Percentiles rank a stretch among this genome's conserved stretches.
Evolutionary conservation across 2,113 vertebrate species (phyloP).

Genomic region (Toxotes jaculatrix): DNA sequence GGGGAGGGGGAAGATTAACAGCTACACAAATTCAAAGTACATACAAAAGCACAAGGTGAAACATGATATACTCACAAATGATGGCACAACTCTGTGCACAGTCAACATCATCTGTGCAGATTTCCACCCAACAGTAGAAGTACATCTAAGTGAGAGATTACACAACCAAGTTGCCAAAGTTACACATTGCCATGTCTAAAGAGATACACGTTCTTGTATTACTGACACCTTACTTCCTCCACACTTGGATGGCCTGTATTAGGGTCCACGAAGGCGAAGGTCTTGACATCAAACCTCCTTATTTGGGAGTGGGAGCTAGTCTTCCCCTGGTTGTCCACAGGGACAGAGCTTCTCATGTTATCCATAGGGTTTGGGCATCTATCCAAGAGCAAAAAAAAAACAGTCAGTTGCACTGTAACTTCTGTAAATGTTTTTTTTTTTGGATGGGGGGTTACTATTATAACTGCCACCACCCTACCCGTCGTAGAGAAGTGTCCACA

Average conservation of each 20-base stretch:
- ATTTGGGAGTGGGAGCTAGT: conserved; percentile 66
- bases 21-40: rapidly evolving
- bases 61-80: conserved; percentile 60
- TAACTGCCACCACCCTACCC: conserved; percentile 53
- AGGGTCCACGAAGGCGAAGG: conserved; percentile 79
- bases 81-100: conserved; percentile 73
- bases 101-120: conserved; percentile 66
- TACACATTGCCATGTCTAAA: not conserved
- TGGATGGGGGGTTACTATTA: not conserved
- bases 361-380: conserved; percentile 81
- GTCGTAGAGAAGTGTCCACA: conserved; percentile 80
- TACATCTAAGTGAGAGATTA: conserved; percentile 66
- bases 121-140: conserved; percentile 83
- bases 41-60: not conserved
- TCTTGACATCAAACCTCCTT: conserved; percentile 80
- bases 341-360: conserved; percentile 72
- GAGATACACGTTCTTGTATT: too few species aligned
- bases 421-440: not conserved
- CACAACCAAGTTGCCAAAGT: not conserved
- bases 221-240: conserved; percentile 65
- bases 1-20: not conserved
- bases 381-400: not conserved
- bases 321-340: conserved; percentile 55
- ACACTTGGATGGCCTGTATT: conserved; percentile 64
- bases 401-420: not conserved